Conservation (phyloP, 1,140 invertebrate species). For the Augochlora pura region DNA sequence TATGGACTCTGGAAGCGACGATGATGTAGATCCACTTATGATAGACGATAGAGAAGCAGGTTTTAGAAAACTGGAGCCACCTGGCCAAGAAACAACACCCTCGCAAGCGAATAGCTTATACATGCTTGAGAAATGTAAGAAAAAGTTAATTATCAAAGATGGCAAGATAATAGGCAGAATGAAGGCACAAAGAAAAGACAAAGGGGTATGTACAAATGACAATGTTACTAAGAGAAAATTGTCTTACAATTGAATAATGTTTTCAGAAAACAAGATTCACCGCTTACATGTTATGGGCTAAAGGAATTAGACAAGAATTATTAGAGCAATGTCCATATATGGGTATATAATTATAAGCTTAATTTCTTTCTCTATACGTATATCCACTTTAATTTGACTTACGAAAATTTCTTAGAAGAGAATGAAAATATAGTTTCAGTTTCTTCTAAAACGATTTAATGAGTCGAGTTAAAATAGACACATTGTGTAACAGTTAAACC, state of each 20-base stretch:
- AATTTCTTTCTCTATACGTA: conserved; percentile 28
- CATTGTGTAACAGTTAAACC: not conserved
- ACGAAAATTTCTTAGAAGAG: too few relatives aligned
- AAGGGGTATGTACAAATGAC: conserved; percentile 81
- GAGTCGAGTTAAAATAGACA: too few relatives aligned
- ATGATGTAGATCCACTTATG: conserved; percentile 76
- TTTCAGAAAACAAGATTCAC: conserved; percentile 89
- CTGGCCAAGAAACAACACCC: conserved; percentile 77
- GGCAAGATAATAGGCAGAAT: conserved; percentile 85
- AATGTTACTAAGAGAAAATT: conserved; percentile 36
- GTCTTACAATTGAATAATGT: conserved; percentile 50
- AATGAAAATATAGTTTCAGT: too few relatives aligned
- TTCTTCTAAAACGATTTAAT: too few relatives aligned
- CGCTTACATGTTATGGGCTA: conserved; percentile 94
- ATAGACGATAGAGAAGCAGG: conserved; percentile 78
- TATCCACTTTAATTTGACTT: too few relatives aligned
- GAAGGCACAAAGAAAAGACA: conserved; percentile 89
- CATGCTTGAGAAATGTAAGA: conserved; percentile 90
- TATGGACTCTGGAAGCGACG: conserved; percentile 79
- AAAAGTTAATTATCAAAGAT: conserved; percentile 87
- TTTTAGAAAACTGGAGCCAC: conserved; percentile 81
- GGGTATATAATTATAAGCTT: conserved; percentile 78
- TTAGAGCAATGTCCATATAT: conserved; percentile 87
- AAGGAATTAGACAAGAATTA: conserved; percentile 88
- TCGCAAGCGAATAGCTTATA: conserved; percentile 85